Conservation (phyloP, 1,140 invertebrate species). For the Hypothenemus hampei region DNA sequence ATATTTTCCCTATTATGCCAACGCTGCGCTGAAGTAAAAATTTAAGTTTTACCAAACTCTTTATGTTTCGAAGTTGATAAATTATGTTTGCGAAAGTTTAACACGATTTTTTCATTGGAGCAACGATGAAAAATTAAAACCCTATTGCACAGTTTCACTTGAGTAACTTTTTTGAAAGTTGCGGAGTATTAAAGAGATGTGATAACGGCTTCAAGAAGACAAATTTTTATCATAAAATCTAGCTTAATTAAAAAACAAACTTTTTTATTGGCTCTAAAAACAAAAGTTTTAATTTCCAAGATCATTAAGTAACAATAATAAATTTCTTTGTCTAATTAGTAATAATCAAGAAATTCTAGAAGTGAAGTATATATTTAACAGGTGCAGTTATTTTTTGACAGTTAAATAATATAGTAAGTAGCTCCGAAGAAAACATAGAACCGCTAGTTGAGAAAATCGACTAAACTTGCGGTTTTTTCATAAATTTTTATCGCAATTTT, state of each 20-base stretch:
- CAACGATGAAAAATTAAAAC: slow-evolving; percentile 10
- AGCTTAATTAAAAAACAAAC: background rate
- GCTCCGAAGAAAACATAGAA: background rate
- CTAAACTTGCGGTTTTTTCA: background rate
- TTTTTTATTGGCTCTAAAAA: background rate
- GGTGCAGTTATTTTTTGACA: background rate
- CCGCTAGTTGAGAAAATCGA: too few relatives aligned
- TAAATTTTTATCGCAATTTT: background rate
- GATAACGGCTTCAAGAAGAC: background rate
- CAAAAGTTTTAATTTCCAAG: too few relatives aligned
- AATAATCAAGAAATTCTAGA: too few relatives aligned
- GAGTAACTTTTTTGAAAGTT: slow-evolving; percentile 1
- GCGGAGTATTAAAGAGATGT: background rate
- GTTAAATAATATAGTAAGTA: background rate
- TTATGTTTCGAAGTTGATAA: slow-evolving; percentile 14
- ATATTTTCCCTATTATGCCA: slow-evolving; percentile 15
- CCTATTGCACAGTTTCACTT: slow-evolving; percentile 8
- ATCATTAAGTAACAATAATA: too few relatives aligned
- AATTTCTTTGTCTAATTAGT: too few relatives aligned
- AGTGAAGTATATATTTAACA: too few relatives aligned
- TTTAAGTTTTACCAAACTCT: slow-evolving; percentile 12
- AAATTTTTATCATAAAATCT: background rate
- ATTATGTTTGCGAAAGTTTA: slow-evolving; percentile 10
- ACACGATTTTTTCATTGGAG: slow-evolving; percentile 7
- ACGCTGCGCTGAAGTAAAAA: slow-evolving; percentile 9